These are phyloP conservation scores for Magallana ariakensis DNA, from an alignment of 1,140 invertebrate species.

Conservation along the genomic window DNA sequence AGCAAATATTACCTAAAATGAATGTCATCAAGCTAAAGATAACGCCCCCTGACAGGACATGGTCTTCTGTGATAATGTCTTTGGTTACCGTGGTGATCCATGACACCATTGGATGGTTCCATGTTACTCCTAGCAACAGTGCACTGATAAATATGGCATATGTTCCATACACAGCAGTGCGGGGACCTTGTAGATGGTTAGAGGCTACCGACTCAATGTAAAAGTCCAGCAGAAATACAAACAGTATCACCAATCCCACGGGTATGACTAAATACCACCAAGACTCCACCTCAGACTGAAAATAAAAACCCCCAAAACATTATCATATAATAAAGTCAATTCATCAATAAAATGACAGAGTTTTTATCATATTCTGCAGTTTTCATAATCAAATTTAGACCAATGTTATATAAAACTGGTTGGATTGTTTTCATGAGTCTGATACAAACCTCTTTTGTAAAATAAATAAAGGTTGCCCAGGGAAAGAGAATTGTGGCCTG, in stretches of 20 bases:
- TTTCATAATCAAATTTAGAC: background rate
- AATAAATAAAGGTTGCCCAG: conserved; percentile 78
- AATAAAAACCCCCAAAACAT: conserved; percentile 31
- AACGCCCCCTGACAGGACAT: conserved; percentile 80
- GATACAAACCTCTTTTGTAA: conserved; percentile 75
- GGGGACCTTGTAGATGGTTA: conserved; percentile 73
- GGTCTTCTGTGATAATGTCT: conserved; percentile 78
- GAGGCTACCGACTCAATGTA: conserved; percentile 80
- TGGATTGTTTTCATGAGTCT: no score
- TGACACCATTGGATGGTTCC: conserved; percentile 77
- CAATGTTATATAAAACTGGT: no score
- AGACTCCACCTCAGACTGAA: conserved; percentile 73
- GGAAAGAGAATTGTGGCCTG: conserved; percentile 79
- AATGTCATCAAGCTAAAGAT: conserved; percentile 79
- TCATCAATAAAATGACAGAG: background rate
- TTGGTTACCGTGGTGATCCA: conserved; percentile 74
- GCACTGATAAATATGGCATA: conserved; percentile 74
- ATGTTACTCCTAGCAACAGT: conserved; percentile 74
- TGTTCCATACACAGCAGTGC: conserved; percentile 70
- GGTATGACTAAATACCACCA: conserved; percentile 77
- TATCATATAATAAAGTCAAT: background rate
- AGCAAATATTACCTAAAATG: conserved; percentile 74
- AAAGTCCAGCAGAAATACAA: conserved; percentile 81
- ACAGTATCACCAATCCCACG: conserved; percentile 77
- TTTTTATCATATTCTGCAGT: background rate